These are phyloP conservation scores for Brotula barbata DNA, from an alignment of 2,797 vertebrate species.

Conservation along the genomic window DNA sequence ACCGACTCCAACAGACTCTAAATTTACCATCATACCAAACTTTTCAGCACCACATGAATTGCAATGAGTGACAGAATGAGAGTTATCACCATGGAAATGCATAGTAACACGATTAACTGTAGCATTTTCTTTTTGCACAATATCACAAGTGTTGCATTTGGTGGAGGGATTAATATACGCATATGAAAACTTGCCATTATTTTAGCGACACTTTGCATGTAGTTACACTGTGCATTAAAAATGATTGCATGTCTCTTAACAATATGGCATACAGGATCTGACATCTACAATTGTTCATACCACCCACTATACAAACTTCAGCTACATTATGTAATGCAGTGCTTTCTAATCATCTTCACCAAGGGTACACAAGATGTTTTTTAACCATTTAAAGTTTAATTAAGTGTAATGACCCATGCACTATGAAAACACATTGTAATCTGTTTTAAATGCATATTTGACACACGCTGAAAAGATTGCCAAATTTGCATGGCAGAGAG, in stretches of 20 bases:
- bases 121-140: not conserved
- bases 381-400: slow-evolving; percentile 11
- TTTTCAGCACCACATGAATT: too few species aligned
- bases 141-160: not conserved
- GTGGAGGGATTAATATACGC: slow-evolving; percentile 3
- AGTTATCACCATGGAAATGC: not conserved
- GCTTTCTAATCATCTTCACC: slow-evolving; percentile 39
- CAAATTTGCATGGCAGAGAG: too few species aligned
- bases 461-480: not conserved
- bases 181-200: not conserved
- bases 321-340: slow-evolving; percentile 4
- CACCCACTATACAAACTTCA: slow-evolving; percentile 15
- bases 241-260: slow-evolving; percentile 5
- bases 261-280: slow-evolving; percentile 1
- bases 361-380: slow-evolving; percentile 8
- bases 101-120: not conserved
- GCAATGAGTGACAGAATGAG: too few species aligned
- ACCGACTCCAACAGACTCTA: not conserved
- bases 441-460: not conserved
- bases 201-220: not conserved
- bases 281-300: slow-evolving; percentile 10
- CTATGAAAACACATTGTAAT: slow-evolving; percentile 13
- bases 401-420: slow-evolving; percentile 22
- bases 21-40: too few species aligned
- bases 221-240: slow-evolving; percentile 19